Percentiles rank a stretch among this genome's conserved stretches.
Evolutionary conservation across 1,140 invertebrate genomes (phyloP).

Genomic region (Melipona quadrifasciata): DNA sequence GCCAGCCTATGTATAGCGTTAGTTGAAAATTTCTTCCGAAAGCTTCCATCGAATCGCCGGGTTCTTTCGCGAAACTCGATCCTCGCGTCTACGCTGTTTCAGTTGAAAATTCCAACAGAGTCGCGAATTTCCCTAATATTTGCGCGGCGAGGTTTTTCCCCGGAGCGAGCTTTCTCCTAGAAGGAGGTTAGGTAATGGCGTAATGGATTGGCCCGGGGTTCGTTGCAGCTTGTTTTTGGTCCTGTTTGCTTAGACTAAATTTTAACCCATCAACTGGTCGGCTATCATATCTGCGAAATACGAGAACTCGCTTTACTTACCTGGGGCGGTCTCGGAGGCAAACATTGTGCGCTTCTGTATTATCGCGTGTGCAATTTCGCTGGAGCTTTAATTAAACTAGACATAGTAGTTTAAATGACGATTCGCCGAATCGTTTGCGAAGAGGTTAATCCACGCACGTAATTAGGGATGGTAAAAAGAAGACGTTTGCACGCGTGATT

Average conservation of each 20-base stretch:
- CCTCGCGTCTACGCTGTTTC: too few species aligned
- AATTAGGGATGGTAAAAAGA: background rate
- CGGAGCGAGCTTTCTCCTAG: background rate
- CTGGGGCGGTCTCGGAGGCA: conserved; percentile 38
- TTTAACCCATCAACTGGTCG: conserved; percentile 43
- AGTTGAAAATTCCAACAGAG: background rate
- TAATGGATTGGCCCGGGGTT: background rate
- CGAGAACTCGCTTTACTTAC: conserved; percentile 38
- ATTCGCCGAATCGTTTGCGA: conserved; percentile 4
- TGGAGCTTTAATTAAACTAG: conserved; percentile 45
- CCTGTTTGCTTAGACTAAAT: conserved; percentile 37
- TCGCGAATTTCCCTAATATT: too few species aligned
- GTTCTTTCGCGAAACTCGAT: too few species aligned
- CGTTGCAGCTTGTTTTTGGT: conserved; percentile 19
- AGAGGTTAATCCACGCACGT: background rate
- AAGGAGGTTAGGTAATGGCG: background rate
- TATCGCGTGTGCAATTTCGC: conserved; percentile 43
- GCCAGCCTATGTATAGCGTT: too few species aligned
- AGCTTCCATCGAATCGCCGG: too few species aligned
- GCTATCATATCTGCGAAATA: conserved; percentile 43
- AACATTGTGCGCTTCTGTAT: conserved; percentile 18
- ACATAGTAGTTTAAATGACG: conserved; percentile 14
- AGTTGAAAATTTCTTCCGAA: too few species aligned
- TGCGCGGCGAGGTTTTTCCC: background rate
- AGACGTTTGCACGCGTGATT: background rate